Conservation (phyloP, 2,888 invertebrate species). For the Apeira syringaria region DNA sequence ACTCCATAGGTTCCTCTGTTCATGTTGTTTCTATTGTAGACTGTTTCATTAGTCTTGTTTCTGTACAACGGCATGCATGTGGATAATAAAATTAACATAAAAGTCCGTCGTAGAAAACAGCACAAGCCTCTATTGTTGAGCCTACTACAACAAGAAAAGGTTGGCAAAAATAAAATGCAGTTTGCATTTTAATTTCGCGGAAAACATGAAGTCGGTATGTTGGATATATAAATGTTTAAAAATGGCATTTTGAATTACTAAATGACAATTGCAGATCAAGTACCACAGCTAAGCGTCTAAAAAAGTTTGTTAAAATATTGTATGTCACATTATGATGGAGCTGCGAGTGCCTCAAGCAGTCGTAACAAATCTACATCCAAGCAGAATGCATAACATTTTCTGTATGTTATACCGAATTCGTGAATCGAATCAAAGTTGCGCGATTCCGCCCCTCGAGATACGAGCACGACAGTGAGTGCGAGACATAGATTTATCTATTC, state of each 20-base stretch:
- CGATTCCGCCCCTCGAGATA: constrained; percentile 54
- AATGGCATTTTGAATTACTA: no score
- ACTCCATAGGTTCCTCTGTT: no score
- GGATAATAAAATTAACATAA: constrained; percentile 23
- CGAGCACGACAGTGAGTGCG: constrained; percentile 47
- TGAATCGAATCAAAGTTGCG: constrained; percentile 71
- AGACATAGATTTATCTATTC: constrained; percentile 63
- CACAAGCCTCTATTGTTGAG: constrained; percentile 14
- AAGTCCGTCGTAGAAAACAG: constrained; percentile 19
- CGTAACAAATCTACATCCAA: constrained; percentile 35
- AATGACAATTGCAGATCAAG: no score
- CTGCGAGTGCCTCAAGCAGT: constrained; percentile 16
- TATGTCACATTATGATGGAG: neutral
- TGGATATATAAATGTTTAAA: no score
- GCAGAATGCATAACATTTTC: constrained; percentile 67
- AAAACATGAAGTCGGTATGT: no score
- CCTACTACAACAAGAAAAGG: constrained; percentile 16
- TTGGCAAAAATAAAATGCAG: neutral
- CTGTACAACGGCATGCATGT: constrained; percentile 17
- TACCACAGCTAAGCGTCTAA: no score
- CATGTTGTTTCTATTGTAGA: no score
- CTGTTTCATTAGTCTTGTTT: no score
- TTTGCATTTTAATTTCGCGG: no score
- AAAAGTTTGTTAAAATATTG: no score
- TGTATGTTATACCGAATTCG: constrained; percentile 52